Evolutionary conservation across 2,888 invertebrate genomes (phyloP).

Genomic region (Crioceris asparagi): DNA sequence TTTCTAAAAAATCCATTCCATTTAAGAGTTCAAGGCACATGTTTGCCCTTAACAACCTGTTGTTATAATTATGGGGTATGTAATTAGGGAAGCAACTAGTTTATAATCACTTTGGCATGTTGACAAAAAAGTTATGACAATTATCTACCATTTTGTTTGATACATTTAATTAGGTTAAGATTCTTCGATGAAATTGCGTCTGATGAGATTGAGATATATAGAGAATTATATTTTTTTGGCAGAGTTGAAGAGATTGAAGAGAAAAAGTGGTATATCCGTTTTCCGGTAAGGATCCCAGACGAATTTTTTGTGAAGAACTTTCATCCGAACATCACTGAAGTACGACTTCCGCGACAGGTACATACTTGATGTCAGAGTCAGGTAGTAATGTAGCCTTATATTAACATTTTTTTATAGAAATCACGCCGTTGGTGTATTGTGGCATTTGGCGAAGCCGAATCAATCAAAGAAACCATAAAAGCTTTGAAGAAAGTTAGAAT

Average conservation of each 20-base stretch:
- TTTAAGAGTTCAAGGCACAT: too few species aligned
- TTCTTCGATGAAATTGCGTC: neutral
- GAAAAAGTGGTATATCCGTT: conserved; percentile 27
- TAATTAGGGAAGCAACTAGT: too few species aligned
- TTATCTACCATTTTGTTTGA: too few species aligned
- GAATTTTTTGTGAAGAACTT: conserved; percentile 27
- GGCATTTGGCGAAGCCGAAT: conserved; percentile 20
- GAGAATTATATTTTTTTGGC: conserved; percentile 5
- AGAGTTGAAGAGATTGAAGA: conserved; percentile 19
- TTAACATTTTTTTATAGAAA: conserved; percentile 22
- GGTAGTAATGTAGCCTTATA: neutral
- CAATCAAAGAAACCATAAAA: conserved; percentile 16
- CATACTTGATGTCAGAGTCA: conserved; percentile 6
- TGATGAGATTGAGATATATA: neutral
- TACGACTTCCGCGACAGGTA: conserved; percentile 30
- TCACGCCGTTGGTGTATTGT: conserved; percentile 28
- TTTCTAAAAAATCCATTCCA: too few species aligned
- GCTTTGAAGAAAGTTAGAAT: conserved; percentile 22
- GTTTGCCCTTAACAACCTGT: too few species aligned
- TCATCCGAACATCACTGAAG: conserved; percentile 29
- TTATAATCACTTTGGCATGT: too few species aligned
- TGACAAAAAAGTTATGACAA: too few species aligned
- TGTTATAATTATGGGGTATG: too few species aligned
- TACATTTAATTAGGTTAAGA: too few species aligned
- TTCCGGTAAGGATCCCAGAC: conserved; percentile 29